Conservation (phyloP, 2,113 vertebrate genomes). For the Pygoscelis adeliae region DNA sequence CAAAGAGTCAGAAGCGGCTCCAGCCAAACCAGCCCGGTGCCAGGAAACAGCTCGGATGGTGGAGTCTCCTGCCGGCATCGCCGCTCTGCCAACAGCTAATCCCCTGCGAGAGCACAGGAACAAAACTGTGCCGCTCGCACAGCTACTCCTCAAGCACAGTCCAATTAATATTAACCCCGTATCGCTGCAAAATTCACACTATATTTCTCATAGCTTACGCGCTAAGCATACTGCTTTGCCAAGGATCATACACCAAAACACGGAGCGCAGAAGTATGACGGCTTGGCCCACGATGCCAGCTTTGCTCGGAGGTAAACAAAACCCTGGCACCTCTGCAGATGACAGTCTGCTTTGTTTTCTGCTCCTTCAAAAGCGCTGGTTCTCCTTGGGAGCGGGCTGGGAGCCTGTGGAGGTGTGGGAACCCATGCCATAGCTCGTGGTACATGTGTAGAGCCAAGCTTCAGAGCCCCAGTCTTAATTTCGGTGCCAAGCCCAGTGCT, state of each 20-base stretch:
- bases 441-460: not conserved
- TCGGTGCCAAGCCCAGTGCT: not conserved
- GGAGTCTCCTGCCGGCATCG: not conserved
- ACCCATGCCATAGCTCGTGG: not conserved
- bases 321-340: not conserved
- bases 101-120: not conserved
- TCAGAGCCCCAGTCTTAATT: not conserved
- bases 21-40: not conserved
- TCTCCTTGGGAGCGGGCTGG: not conserved
- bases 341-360: not conserved
- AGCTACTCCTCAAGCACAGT: not conserved
- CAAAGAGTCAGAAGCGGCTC: not conserved
- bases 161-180: not conserved
- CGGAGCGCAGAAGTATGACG: accelerated
- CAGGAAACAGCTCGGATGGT: constrained; percentile 39
- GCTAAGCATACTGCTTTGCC: not conserved
- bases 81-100: constrained; percentile 37
- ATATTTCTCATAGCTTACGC: not conserved
- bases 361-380: not conserved
- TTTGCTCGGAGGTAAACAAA: not conserved
- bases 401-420: not conserved
- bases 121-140: not conserved
- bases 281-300: not conserved
- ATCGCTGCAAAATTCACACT: not conserved
- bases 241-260: not conserved